Conservation (phyloP, 2,888 invertebrate genomes). For the Drosophila nr. fundita region DNA sequence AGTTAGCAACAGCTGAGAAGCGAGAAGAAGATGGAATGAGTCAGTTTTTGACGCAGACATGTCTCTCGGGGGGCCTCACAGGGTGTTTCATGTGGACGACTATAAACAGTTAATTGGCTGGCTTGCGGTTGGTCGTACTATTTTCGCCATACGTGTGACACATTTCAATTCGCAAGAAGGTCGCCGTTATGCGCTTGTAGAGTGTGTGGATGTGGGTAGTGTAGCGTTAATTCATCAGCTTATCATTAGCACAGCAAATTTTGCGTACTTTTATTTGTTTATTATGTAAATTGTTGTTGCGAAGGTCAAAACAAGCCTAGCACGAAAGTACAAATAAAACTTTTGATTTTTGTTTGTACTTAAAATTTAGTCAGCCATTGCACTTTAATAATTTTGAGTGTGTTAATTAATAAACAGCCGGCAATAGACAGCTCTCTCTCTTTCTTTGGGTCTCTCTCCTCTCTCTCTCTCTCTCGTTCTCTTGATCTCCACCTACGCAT, state of each 20-base stretch:
- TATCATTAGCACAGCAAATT: slow-evolving; percentile 38
- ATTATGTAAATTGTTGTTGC: slow-evolving; percentile 37
- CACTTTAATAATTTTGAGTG: slow-evolving; percentile 1
- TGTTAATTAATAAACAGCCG: slow-evolving; percentile 22
- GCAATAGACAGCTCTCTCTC: background rate
- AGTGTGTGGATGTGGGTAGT: slow-evolving; percentile 2
- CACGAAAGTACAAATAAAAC: background rate
- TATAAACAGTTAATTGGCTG: slow-evolving; percentile 29
- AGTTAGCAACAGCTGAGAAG: slow-evolving; percentile 47
- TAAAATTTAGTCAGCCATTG: slow-evolving; percentile 20
- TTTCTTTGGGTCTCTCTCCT: background rate
- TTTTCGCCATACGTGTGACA: slow-evolving; percentile 46
- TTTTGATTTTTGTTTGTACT: background rate
- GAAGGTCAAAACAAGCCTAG: slow-evolving; percentile 28
- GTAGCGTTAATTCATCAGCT: slow-evolving; percentile 23
- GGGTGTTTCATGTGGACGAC: slow-evolving; percentile 31
- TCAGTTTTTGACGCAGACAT: slow-evolving; percentile 30
- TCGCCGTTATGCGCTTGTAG: slow-evolving; percentile 15
- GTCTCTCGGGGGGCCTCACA: slow-evolving; percentile 11
- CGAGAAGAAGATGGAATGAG: slow-evolving; percentile 25
- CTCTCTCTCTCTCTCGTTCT: background rate
- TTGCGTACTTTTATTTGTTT: slow-evolving; percentile 48
- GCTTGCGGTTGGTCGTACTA: slow-evolving; percentile 12
- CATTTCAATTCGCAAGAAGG: slow-evolving; percentile 54
- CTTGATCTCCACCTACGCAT: background rate